Evolutionary conservation across 2,113 vertebrate genomes (phyloP), one percentile per base, ranked within the genome.

Genomic region (Vulpes ferrilata): DNA sequence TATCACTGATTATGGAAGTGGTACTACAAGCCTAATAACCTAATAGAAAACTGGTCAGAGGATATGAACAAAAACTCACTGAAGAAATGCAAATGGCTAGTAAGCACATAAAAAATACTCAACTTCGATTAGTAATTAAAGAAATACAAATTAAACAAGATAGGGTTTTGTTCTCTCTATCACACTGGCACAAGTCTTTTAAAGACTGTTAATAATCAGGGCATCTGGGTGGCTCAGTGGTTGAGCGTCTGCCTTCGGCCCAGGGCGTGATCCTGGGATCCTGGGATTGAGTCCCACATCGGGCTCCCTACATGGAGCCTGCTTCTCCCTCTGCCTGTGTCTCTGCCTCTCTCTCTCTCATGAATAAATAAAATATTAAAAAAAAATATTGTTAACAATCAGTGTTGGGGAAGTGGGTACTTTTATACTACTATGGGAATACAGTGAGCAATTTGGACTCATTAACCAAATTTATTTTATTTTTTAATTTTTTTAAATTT

Each of bases 21-120:
- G 25, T 30, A 30, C 43, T 55, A 23, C 10, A 81, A 80, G 25
- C 23, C 51, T 59, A 74, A 20, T 32, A 78, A 78, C 1, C 7
- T 43, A 43, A 43, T 43, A 59, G 62, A 96, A 69, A 93, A 71
- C 79, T 0, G 12, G 32, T 38, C 32, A n/a, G 25, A 71, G 3
- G 11, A 84, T 43, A 69, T 53, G 38, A 93, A 90, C 22, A 69
- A 85, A 93, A 84, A 90, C 53, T 82, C 35, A 96, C 48, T 51
- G 51, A 96, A 76, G 78, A 93, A 55, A 90, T 83, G 76, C 16
- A 83, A 92, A 78, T 78, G 20, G 83, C 27, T 78, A 88, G 83
- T 43, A 92, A 60, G 25, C 69, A 81, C 25, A 84, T 48, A 51
- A 83, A 80, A 43, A 25, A 84, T 38, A 69, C 6, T 27, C 17